Evolutionary conservation across 2,888 invertebrate genomes (phyloP).

Genomic region (Cremastinae sp.): DNA sequence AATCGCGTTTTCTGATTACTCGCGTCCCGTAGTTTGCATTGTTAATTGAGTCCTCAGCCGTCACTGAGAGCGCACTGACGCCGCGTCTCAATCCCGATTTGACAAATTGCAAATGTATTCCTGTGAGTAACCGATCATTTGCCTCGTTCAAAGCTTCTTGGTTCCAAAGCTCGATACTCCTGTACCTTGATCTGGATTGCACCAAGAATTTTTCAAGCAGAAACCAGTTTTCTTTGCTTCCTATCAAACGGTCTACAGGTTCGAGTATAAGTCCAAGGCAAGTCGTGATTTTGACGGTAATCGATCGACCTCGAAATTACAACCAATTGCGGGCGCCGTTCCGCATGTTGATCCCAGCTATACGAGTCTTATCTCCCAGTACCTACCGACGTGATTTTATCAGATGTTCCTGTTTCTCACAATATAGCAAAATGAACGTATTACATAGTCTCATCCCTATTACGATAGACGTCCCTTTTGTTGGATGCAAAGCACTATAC

Average conservation of each 20-base stretch:
- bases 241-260: not conserved
- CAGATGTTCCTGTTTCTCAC: slow-evolving; percentile 13
- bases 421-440: slow-evolving; percentile 13
- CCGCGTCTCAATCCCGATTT: too few relatives aligned
- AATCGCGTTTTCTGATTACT: too few relatives aligned
- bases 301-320: slow-evolving; percentile 35
- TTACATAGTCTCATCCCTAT: too few relatives aligned
- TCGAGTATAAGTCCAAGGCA: slow-evolving; percentile 3
- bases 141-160: not conserved
- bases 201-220: slow-evolving; percentile 5
- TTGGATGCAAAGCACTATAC: not conserved
- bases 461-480: slow-evolving; percentile 1
- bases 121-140: slow-evolving; percentile 18
- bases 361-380: slow-evolving; percentile 25
- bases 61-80: too few relatives aligned
- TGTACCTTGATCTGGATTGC: not conserved
- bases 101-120: too few relatives aligned
- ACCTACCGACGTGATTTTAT: slow-evolving; percentile 19
- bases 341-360: slow-evolving; percentile 26
- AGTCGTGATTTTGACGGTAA: slow-evolving; percentile 28
- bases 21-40: too few relatives aligned
- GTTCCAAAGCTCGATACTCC: not conserved
- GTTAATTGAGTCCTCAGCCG: too few relatives aligned
- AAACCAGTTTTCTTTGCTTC: slow-evolving; percentile 22
- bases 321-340: slow-evolving; percentile 13